A percentile compares a stretch with the other conserved stretches of the same genome.
phyloP scores from a whole-genome alignment of 2,888 invertebrate genomes.

The Xanthia icteritia region DNA sequence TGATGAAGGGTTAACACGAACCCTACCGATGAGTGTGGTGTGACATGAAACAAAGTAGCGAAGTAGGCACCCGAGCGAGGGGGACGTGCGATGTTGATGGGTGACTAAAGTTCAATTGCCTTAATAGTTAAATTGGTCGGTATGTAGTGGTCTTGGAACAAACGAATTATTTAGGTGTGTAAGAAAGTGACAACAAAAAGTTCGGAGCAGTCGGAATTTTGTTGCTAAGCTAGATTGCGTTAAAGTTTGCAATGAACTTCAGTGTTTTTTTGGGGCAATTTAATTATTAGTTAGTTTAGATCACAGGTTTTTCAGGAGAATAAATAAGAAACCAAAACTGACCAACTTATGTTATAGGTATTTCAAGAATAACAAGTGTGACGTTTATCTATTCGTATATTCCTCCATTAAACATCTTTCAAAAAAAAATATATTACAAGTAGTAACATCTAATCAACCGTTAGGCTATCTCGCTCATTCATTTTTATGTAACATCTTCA shows the following conservation, averaged over 20 bases:
- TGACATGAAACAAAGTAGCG: constrained; percentile 32
- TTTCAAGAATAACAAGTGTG: constrained; percentile 5
- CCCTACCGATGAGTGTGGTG: constrained; percentile 26
- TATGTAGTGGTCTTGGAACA: background rate
- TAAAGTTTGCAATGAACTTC: background rate
- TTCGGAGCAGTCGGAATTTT: background rate
- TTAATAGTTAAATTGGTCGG: background rate
- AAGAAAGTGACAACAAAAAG: background rate
- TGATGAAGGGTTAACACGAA: constrained; percentile 49
- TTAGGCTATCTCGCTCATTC: constrained; percentile 28
- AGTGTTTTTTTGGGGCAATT: background rate
- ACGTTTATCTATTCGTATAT: background rate
- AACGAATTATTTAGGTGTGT: background rate
- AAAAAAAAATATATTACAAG: constrained; percentile 3
- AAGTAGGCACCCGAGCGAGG: background rate
- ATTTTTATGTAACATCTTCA: constrained; percentile 50
- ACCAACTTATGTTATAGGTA: no score
- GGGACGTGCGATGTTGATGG: background rate
- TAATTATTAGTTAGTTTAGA: no score
- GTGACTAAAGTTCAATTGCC: background rate
- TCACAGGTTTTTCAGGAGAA: background rate
- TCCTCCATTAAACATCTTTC: background rate
- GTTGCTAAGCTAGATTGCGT: background rate
- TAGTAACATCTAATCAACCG: constrained; percentile 25
- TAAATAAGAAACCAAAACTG: background rate